Percentiles rank a stretch among this genome's conserved stretches.
Conservation (phyloP, 53 echinoderm and acorn worm genomes). For the Stichopus horrens region DNA sequence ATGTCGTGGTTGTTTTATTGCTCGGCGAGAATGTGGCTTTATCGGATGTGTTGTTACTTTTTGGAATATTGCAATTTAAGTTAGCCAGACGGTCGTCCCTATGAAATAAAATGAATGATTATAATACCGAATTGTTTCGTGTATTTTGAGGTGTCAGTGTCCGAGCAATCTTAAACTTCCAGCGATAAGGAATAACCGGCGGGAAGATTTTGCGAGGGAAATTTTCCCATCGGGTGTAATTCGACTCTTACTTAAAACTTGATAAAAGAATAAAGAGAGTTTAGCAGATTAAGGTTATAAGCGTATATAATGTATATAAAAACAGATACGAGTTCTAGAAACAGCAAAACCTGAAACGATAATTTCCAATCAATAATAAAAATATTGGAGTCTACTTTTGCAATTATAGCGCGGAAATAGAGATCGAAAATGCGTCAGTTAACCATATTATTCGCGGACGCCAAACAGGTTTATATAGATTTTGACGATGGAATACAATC, state of each 20-base stretch:
- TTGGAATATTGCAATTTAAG: no score
- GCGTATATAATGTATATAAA: neutral
- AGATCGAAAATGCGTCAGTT: neutral
- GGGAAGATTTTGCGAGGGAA: neutral
- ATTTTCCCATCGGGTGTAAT: slow-evolving; percentile 31
- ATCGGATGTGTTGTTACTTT: no score
- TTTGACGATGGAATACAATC: no score
- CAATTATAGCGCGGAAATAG: slow-evolving; percentile 31
- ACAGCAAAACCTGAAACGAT: neutral
- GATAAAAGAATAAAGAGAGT: neutral
- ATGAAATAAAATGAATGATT: no score
- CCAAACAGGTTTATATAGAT: no score
- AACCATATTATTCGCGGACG: neutral
- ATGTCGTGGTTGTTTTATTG: no score
- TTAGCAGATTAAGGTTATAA: neutral
- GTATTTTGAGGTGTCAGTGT: neutral
- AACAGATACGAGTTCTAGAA: neutral
- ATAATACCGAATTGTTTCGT: no score
- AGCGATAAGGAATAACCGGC: neutral
- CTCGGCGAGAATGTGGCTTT: no score
- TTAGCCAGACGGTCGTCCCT: no score
- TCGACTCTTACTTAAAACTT: slow-evolving; percentile 16
- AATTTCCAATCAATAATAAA: slow-evolving; percentile 25
- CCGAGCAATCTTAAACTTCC: neutral
- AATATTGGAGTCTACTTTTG: neutral